phyloP scores from a whole-genome alignment of 2,888 invertebrate species.

The Drosophila recens region DNA sequence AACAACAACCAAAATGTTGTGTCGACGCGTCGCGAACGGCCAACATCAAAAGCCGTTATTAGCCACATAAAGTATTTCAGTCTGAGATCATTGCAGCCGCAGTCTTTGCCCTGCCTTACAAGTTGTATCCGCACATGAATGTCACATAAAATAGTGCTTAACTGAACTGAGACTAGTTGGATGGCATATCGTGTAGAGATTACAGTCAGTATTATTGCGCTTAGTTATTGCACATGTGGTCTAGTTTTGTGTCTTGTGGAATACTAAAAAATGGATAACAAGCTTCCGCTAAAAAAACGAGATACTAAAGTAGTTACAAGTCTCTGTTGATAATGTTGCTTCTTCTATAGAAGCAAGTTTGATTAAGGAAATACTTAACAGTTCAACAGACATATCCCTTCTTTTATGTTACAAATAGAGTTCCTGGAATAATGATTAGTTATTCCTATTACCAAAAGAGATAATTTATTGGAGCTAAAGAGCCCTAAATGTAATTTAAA shows the following conservation, averaged over 20 bases:
- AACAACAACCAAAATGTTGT: conserved; percentile 8
- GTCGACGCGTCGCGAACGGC: conserved; percentile 15
- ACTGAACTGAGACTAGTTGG: conserved; percentile 22
- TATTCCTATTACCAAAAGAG: background rate
- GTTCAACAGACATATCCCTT: background rate
- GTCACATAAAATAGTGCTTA: conserved; percentile 46
- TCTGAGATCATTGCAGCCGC: too few relatives aligned
- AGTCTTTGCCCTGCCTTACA: conserved; percentile 10
- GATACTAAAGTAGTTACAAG: background rate
- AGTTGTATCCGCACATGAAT: conserved; percentile 37
- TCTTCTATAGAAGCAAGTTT: background rate
- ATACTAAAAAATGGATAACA: conserved; percentile 3
- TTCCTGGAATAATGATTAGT: background rate
- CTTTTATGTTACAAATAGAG: background rate
- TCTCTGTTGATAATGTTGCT: background rate
- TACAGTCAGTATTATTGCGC: conserved; percentile 8
- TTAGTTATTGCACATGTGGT: conserved; percentile 1
- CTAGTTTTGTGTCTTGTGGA: background rate
- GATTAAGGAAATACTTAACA: background rate
- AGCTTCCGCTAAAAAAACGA: conserved; percentile 2
- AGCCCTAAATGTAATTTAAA: too few relatives aligned
- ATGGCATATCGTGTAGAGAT: conserved; percentile 21
- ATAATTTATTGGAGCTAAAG: background rate
- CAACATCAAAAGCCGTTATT: conserved; percentile 17
- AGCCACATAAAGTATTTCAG: conserved; percentile 39